Evolutionary conservation across 1,140 invertebrate genomes (phyloP).

Genomic region (Gerris buenoi): DNA sequence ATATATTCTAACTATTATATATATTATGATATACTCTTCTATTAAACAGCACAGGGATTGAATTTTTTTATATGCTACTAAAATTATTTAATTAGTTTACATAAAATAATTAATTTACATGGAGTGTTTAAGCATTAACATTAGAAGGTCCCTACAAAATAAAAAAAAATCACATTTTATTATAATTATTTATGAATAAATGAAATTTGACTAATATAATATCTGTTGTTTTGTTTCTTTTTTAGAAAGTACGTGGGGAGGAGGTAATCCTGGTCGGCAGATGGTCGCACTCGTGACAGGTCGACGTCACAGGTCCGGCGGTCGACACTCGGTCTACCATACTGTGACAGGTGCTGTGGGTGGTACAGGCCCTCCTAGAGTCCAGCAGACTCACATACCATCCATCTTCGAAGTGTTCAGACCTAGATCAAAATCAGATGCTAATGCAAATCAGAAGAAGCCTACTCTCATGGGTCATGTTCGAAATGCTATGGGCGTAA

Average conservation of each 20-base stretch:
- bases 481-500: conserved; percentile 60
- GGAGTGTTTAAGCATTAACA: no score
- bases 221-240: neutral
- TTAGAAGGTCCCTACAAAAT: no score
- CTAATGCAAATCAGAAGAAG: conserved; percentile 48
- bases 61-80: no score
- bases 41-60: no score
- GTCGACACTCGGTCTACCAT: conserved; percentile 26
- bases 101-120: no score
- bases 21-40: no score
- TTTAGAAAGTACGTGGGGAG: conserved; percentile 14
- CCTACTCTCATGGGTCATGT: conserved; percentile 58
- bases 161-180: no score
- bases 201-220: no score
- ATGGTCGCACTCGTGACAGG: conserved; percentile 27
- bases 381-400: conserved; percentile 14
- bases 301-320: conserved; percentile 39
- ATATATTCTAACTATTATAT: no score
- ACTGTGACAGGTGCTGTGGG: conserved; percentile 24
- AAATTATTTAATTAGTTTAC: no score
- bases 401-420: conserved; percentile 67
- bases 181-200: no score
- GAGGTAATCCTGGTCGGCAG: neutral
- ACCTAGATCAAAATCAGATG: conserved; percentile 63
- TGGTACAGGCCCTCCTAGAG: conserved; percentile 13